Percentiles rank a stretch among this genome's conserved stretches.
Evolutionary conservation across 2,113 vertebrate species (phyloP).

Genomic region (Notarius quadriscutis): DNA sequence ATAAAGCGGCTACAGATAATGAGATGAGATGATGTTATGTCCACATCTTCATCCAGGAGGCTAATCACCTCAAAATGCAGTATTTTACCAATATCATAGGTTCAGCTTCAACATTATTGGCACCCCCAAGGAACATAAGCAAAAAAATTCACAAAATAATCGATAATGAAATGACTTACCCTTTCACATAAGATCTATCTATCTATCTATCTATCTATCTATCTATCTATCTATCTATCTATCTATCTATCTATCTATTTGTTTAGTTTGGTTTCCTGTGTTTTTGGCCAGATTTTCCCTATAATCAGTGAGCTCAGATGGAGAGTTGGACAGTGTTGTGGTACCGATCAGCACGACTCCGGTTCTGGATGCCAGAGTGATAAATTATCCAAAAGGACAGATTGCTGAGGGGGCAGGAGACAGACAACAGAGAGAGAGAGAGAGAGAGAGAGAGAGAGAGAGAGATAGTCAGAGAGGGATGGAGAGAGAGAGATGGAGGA

Average conservation of each 20-base stretch:
- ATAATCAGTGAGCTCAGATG: constrained; percentile 3
- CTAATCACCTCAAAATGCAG: not conserved
- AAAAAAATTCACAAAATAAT: no score
- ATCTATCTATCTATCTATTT: not conserved
- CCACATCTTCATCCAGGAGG: not conserved
- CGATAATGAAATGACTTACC: no score
- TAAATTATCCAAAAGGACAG: constrained; percentile 36
- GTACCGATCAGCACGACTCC: not conserved
- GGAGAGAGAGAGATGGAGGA: not conserved
- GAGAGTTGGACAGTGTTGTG: not conserved
- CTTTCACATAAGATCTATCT: not conserved
- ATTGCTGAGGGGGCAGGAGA: constrained; percentile 23
- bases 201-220: constrained; percentile 8
- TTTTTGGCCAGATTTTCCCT: not conserved
- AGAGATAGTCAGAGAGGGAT: not conserved
- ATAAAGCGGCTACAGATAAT: no score
- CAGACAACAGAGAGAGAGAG: no score
- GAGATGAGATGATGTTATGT: not conserved
- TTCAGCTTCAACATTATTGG: not conserved
- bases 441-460: not conserved
- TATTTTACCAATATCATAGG: not conserved
- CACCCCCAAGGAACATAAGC: not conserved
- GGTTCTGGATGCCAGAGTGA: constrained; percentile 12
- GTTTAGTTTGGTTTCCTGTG: not conserved
- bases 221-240: not conserved